These are phyloP conservation scores for Morpho deidamia DNA, from an alignment of 2,888 invertebrate genomes.

Conservation along the genomic window DNA sequence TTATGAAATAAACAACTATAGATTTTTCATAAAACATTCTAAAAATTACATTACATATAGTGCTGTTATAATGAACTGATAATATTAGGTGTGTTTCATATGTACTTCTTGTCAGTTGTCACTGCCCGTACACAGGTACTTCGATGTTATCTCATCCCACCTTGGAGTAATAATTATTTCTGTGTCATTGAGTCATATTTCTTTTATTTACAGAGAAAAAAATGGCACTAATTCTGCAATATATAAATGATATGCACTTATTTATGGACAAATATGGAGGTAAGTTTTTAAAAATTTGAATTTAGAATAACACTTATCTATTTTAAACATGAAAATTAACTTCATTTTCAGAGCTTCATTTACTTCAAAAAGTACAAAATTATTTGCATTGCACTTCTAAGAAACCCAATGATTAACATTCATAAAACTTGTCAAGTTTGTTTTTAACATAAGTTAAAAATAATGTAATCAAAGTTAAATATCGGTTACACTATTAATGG, in stretches of 20 bases:
- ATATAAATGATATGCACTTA: slow-evolving; percentile 87
- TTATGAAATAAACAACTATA: slow-evolving; percentile 16
- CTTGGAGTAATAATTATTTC: slow-evolving; percentile 11
- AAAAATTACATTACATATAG: slow-evolving; percentile 4
- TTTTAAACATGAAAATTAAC: too few relatives aligned
- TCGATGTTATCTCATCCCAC: slow-evolving; percentile 25
- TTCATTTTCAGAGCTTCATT: too few relatives aligned
- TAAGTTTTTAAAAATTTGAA: slow-evolving; percentile 61
- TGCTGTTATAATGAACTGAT: slow-evolving; percentile 15
- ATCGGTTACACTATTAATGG: too few relatives aligned
- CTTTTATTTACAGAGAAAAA: slow-evolving; percentile 67
- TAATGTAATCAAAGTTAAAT: too few relatives aligned
- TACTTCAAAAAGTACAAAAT: too few relatives aligned
- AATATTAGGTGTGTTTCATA: slow-evolving; percentile 15
- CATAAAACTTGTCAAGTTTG: too few relatives aligned
- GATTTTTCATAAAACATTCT: slow-evolving; percentile 1
- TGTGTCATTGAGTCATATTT: slow-evolving; percentile 4
- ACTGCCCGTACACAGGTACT: slow-evolving; percentile 21
- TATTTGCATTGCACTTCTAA: too few relatives aligned
- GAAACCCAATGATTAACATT: too few relatives aligned
- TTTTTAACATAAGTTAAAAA: too few relatives aligned
- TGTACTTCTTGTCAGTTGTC: slow-evolving; percentile 18
- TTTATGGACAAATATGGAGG: slow-evolving; percentile 91
- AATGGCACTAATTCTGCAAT: slow-evolving; percentile 90
- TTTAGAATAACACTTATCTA: slow-evolving; percentile 1